Conservation (phyloP, 2,888 invertebrate genomes). For the Sceliomorpha sp. region DNA sequence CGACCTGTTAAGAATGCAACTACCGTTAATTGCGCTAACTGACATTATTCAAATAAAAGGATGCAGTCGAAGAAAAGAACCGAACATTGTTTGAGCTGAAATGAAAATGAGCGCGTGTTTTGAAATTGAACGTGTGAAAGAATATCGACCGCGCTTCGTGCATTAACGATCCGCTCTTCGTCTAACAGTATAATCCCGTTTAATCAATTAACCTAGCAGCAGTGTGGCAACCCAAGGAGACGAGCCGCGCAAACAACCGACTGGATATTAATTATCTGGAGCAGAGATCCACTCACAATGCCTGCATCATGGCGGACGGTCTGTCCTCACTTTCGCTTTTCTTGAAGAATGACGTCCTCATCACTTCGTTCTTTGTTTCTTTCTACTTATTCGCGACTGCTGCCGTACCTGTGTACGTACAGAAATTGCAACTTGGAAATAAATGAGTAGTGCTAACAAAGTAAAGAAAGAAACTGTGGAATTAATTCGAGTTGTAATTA, state of each 20-base stretch:
- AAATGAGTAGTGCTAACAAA: too few relatives aligned
- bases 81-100: too few relatives aligned
- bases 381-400: constrained; percentile 13
- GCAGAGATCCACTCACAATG: constrained; percentile 21
- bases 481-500: too few relatives aligned
- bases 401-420: background rate
- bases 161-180: constrained; percentile 1
- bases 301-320: constrained; percentile 12
- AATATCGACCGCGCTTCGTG: background rate
- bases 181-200: background rate
- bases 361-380: constrained; percentile 29
- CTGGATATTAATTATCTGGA: constrained; percentile 26
- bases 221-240: constrained; percentile 1
- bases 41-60: too few relatives aligned
- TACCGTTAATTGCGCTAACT: too few relatives aligned
- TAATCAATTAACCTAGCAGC: constrained; percentile 11
- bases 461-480: too few relatives aligned
- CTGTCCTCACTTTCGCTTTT: constrained; percentile 36
- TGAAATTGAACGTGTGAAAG: background rate
- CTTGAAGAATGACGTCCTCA: constrained; percentile 28
- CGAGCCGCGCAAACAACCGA: constrained; percentile 4
- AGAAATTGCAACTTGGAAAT: too few relatives aligned
- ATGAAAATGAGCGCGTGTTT: background rate
- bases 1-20: too few relatives aligned
- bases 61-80: too few relatives aligned